These are phyloP conservation scores for Drosophila hamatofila DNA, from an alignment of 2,888 invertebrate species.

Conservation along the genomic window DNA sequence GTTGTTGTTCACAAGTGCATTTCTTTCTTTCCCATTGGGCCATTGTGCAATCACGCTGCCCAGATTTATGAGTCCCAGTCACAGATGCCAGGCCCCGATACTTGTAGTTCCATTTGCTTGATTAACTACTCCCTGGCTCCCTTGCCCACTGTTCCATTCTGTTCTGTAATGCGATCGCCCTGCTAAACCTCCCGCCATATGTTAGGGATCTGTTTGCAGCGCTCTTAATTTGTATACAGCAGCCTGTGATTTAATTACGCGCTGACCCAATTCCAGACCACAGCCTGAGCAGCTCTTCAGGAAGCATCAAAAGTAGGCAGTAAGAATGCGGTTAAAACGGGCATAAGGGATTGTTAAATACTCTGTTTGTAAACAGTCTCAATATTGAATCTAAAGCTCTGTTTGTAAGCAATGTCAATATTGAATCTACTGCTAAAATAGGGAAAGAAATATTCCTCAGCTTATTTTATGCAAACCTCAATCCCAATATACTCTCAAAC, in stretches of 20 bases:
- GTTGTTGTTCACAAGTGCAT: slow-evolving; percentile 61
- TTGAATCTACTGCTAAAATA: not conserved
- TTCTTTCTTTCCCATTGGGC: slow-evolving; percentile 53
- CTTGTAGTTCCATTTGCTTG: slow-evolving; percentile 30
- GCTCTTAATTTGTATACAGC: slow-evolving; percentile 26
- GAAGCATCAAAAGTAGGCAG: not conserved
- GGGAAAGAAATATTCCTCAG: too few species aligned
- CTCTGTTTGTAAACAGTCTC: not conserved
- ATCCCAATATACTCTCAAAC: not conserved
- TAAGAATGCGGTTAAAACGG: not conserved
- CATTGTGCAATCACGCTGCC: slow-evolving; percentile 21
- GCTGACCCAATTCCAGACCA: slow-evolving; percentile 56
- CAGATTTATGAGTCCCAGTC: slow-evolving; percentile 62
- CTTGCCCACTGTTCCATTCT: slow-evolving; percentile 3
- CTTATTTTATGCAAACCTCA: not conserved
- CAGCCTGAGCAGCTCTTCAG: slow-evolving; percentile 28
- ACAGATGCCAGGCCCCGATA: slow-evolving; percentile 48
- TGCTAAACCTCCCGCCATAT: slow-evolving; percentile 44
- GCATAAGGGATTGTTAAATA: not conserved
- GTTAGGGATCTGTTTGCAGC: slow-evolving; percentile 55
- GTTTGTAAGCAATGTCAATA: not conserved
- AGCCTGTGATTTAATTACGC: slow-evolving; percentile 47
- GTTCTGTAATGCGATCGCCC: slow-evolving; percentile 22
- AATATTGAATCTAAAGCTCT: not conserved
- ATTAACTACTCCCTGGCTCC: slow-evolving; percentile 40